phyloP scores from a whole-genome alignment of 2,888 invertebrate species.

The Meiosimyza decipiens region DNA sequence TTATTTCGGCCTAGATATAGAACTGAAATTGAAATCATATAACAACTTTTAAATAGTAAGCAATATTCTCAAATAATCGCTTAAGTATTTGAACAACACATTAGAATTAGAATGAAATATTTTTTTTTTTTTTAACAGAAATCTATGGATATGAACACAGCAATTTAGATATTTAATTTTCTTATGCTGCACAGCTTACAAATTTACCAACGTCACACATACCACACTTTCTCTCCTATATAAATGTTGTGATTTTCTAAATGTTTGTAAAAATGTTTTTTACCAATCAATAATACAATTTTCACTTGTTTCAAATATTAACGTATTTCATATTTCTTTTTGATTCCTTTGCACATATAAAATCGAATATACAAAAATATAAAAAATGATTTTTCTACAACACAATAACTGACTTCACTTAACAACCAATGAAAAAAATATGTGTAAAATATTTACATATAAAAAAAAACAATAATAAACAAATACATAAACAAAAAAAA shows the following conservation, averaged over 20 bases:
- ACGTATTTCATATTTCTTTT: constrained; percentile 38
- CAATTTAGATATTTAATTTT: too few species aligned
- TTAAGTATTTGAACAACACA: too few species aligned
- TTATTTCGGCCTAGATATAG: too few species aligned
- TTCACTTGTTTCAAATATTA: constrained; percentile 22
- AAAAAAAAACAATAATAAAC: constrained; percentile 38
- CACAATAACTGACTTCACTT: constrained; percentile 38
- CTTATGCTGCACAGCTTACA: too few species aligned
- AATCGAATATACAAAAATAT: constrained; percentile 37
- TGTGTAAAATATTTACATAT: neutral
- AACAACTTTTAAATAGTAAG: too few species aligned
- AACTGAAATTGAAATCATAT: too few species aligned
- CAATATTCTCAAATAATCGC: too few species aligned
- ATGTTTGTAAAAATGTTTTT: constrained; percentile 53
- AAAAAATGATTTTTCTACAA: constrained; percentile 45
- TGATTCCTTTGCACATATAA: constrained; percentile 40
- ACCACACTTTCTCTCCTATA: constrained; percentile 36
- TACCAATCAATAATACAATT: constrained; percentile 43
- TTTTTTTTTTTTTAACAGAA: too few species aligned
- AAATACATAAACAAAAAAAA: constrained; percentile 48
- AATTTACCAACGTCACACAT: neutral
- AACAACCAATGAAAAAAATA: constrained; percentile 27
- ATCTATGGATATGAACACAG: too few species aligned
- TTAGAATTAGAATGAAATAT: too few species aligned
- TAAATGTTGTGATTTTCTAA: constrained; percentile 37